These are phyloP conservation scores for Pocillopora damicornis DNA, from an alignment of 64 coral and sea anemone species.

Conservation along the genomic window DNA sequence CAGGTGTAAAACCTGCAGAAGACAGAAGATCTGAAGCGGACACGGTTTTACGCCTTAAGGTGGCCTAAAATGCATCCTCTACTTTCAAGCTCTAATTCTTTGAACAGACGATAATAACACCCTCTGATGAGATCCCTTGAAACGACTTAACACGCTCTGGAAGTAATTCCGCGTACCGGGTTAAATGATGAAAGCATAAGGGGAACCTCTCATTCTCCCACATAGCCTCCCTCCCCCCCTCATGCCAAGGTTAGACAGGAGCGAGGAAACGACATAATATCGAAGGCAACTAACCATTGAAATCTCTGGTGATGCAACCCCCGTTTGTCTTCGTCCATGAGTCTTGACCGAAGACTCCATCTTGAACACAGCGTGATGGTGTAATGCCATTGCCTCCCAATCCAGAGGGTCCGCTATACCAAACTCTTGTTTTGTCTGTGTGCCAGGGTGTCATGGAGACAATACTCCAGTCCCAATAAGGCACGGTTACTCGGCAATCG, in stretches of 20 bases:
- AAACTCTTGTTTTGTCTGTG: not conserved
- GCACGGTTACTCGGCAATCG: constrained; percentile 24
- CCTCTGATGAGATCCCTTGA: too few relatives aligned
- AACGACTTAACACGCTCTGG: too few relatives aligned
- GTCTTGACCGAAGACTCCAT: not conserved
- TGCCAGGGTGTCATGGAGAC: constrained; percentile 19
- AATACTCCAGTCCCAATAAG: constrained; percentile 46
- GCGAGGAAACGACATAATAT: too few relatives aligned
- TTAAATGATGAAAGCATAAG: too few relatives aligned
- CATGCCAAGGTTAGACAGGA: too few relatives aligned
- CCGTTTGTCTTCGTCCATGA: not conserved
- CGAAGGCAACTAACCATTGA: not conserved
- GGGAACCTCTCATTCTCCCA: too few relatives aligned
- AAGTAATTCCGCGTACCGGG: too few relatives aligned
- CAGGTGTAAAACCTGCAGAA: constrained; percentile 23
- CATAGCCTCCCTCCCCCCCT: too few relatives aligned
- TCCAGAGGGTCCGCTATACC: not conserved
- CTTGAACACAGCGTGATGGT: not conserved
- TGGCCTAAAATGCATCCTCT: too few relatives aligned
- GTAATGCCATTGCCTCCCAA: not conserved
- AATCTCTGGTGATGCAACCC: not conserved
- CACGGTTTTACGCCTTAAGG: too few relatives aligned
- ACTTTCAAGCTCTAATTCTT: too few relatives aligned
- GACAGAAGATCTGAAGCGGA: not conserved
- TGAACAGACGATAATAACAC: too few relatives aligned